These are phyloP conservation scores for Diorhabda elongata DNA, from an alignment of 1,140 invertebrate species.

Conservation along the genomic window DNA sequence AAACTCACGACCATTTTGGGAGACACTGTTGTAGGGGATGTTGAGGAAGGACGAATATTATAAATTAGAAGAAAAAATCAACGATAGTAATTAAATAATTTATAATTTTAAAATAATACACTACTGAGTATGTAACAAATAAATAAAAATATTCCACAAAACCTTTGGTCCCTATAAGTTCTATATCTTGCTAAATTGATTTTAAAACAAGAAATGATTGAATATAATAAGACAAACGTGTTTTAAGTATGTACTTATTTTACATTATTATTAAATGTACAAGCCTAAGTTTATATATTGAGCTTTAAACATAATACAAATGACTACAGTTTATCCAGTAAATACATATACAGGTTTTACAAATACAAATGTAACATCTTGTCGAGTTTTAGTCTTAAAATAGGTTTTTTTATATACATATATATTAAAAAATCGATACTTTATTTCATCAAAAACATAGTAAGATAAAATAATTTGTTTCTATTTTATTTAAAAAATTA, in stretches of 20 bases:
- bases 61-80: not conserved
- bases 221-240: constrained; percentile 1
- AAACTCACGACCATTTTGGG: no score
- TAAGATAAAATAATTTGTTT: not conserved
- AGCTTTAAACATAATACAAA: constrained; percentile 29
- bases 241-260: constrained; percentile 3
- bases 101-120: constrained; percentile 29
- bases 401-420: not conserved
- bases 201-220: constrained; percentile 1
- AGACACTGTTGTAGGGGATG: no score
- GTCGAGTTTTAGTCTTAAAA: not conserved
- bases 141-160: constrained; percentile 44
- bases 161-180: constrained; percentile 44
- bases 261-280: constrained; percentile 14
- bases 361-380: not conserved
- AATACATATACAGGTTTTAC: constrained; percentile 23
- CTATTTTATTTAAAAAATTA: no score
- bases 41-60: no score
- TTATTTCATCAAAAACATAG: not conserved
- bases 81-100: constrained; percentile 22
- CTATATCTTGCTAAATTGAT: constrained; percentile 9
- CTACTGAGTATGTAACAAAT: constrained; percentile 38
- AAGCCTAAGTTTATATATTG: constrained; percentile 23
- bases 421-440: not conserved
- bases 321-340: constrained; percentile 27